phyloP scores from a whole-genome alignment of 1,140 invertebrate genomes.

The Chironomus tepperi region DNA sequence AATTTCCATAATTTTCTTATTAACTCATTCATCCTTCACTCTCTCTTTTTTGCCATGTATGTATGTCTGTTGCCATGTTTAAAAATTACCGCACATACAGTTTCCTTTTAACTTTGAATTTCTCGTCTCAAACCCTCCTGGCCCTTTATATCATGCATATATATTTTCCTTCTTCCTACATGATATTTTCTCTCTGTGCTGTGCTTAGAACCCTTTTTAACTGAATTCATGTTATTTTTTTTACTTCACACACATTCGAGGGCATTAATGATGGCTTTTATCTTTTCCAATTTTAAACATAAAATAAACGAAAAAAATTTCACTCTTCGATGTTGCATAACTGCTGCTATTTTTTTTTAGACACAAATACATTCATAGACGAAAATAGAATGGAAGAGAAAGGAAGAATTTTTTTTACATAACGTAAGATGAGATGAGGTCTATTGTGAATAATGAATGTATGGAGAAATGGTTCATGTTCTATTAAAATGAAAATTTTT shows the following conservation, averaged over 20 bases:
- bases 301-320: neutral
- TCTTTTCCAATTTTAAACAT: neutral
- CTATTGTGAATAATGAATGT: slow-evolving; percentile 7
- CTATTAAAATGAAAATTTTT: slow-evolving; percentile 8
- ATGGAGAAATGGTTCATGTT: neutral
- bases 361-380: too few relatives aligned
- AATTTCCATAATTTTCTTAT: too few relatives aligned
- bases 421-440: neutral
- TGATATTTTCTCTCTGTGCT: neutral
- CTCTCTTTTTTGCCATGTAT: too few relatives aligned
- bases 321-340: neutral
- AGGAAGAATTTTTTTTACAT: neutral
- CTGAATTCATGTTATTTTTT: neutral
- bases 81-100: neutral
- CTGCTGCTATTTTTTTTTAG: neutral
- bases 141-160: too few relatives aligned
- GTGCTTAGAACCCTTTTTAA: neutral
- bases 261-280: slow-evolving; percentile 21
- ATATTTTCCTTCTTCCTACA: too few relatives aligned
- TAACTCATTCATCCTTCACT: too few relatives aligned
- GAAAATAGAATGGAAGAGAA: neutral
- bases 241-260: neutral
- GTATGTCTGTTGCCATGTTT: too few relatives aligned
- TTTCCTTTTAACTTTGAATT: neutral
- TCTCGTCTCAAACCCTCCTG: too few relatives aligned